These are phyloP conservation scores for Cyphomyrmex costatus DNA, from an alignment of 1,140 invertebrate genomes.

Conservation along the genomic window DNA sequence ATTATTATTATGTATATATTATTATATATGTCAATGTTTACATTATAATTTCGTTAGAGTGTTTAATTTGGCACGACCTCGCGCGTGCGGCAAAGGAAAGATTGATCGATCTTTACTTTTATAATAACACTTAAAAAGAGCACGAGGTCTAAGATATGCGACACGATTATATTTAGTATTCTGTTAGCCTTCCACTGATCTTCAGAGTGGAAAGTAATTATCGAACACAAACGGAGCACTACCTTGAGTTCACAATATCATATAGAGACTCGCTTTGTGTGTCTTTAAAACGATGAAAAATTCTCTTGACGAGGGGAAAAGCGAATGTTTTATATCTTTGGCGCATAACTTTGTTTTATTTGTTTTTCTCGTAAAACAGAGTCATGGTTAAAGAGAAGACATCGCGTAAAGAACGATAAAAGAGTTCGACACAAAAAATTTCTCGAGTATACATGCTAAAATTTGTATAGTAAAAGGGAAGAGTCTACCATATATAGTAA, in stretches of 20 bases:
- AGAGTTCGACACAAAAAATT: slow-evolving; percentile 38
- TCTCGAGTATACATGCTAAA: slow-evolving; percentile 19
- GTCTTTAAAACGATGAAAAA: slow-evolving; percentile 42
- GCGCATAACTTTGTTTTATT: slow-evolving; percentile 41
- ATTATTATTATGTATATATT: slow-evolving; percentile 3
- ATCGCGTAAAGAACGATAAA: slow-evolving; percentile 17
- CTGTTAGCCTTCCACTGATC: slow-evolving; percentile 60
- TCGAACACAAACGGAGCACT: slow-evolving; percentile 53
- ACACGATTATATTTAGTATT: slow-evolving; percentile 57
- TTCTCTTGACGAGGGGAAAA: slow-evolving; percentile 12
- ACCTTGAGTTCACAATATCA: slow-evolving; percentile 33
- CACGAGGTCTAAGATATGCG: slow-evolving; percentile 45
- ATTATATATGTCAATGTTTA: background rate
- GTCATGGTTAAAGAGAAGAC: slow-evolving; percentile 24
- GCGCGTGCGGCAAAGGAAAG: background rate
- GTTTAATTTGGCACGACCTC: background rate
- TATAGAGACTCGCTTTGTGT: slow-evolving; percentile 25
- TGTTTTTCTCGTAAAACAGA: slow-evolving; percentile 30
- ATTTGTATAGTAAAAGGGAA: slow-evolving; percentile 26
- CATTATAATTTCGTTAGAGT: slow-evolving; percentile 22
- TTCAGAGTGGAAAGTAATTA: slow-evolving; percentile 71
- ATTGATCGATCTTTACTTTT: slow-evolving; percentile 43
- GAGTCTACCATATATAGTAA: background rate
- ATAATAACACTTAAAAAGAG: slow-evolving; percentile 53
- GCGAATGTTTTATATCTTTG: slow-evolving; percentile 24